Evolutionary conservation across 2,797 vertebrate species (phyloP).

Genomic region (Oreonectes daqikongensis): DNA sequence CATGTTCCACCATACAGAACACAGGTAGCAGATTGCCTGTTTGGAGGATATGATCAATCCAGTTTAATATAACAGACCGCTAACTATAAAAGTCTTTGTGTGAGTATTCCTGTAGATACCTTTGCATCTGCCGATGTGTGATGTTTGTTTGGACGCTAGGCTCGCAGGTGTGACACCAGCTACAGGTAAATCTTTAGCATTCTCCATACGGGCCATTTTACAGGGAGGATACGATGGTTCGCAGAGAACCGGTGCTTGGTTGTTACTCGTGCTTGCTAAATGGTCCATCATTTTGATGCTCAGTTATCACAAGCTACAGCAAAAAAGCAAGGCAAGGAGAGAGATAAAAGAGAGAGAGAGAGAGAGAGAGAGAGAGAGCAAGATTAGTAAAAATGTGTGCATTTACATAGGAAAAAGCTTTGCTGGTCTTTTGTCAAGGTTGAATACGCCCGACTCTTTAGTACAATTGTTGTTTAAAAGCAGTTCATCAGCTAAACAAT

Average conservation of each 20-base stretch:
- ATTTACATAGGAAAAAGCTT: background rate
- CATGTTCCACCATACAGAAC: slow-evolving; percentile 96
- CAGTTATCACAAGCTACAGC: slow-evolving; percentile 1
- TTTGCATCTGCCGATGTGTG: slow-evolving; percentile 8
- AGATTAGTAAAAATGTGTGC: background rate
- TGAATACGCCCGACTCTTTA: background rate
- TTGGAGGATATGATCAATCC: too few species aligned
- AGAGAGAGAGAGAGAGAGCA: background rate
- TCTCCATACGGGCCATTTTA: slow-evolving; percentile 32
- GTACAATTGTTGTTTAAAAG: background rate
- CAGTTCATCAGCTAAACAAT: background rate
- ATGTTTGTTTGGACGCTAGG: slow-evolving; percentile 23
- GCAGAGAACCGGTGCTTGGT: slow-evolving; percentile 23
- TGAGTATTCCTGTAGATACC: slow-evolving; percentile 1
- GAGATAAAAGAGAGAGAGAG: background rate
- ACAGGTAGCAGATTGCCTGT: slow-evolving; percentile 94
- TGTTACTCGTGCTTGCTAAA: slow-evolving; percentile 31
- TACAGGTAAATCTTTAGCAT: slow-evolving; percentile 22
- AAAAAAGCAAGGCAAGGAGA: background rate
- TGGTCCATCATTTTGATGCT: slow-evolving; percentile 22
- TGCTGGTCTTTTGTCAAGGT: background rate
- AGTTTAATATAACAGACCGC: too few species aligned
- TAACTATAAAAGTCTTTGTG: background rate
- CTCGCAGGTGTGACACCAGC: slow-evolving; percentile 15
- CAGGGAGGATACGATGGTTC: slow-evolving; percentile 24